Evolutionary conservation across 2,888 invertebrate species (phyloP).

Genomic region (Galeopsomyia nigrocyanea): DNA sequence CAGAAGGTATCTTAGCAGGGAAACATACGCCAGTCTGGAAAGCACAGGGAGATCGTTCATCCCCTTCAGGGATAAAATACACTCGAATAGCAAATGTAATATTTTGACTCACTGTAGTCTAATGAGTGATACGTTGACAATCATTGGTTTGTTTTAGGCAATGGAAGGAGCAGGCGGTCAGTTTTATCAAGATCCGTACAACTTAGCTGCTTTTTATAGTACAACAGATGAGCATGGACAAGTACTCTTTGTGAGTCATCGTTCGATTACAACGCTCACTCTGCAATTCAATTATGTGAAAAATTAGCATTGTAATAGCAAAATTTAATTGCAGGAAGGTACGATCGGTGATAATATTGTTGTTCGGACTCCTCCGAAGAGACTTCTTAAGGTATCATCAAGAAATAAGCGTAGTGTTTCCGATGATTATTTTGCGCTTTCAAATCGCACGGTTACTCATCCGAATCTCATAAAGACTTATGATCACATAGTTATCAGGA

Average conservation of each 20-base stretch:
- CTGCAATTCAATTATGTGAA: not conserved
- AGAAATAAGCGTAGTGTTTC: conserved; percentile 33
- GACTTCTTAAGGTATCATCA: conserved; percentile 37
- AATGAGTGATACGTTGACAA: too few species aligned
- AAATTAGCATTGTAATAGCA: conserved; percentile 15
- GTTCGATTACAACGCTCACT: not conserved
- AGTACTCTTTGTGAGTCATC: conserved; percentile 51
- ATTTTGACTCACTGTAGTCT: too few species aligned
- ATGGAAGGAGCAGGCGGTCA: conserved; percentile 31
- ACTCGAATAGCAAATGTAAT: conserved; percentile 44
- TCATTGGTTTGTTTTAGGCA: conserved; percentile 38
- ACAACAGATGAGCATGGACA: conserved; percentile 41
- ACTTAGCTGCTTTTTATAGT: conserved; percentile 52
- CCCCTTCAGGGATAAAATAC: conserved; percentile 53
- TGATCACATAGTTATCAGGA: conserved; percentile 40
- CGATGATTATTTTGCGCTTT: conserved; percentile 20
- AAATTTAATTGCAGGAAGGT: conserved; percentile 49
- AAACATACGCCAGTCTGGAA: conserved; percentile 58
- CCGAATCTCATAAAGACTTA: conserved; percentile 35
- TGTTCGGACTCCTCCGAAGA: conserved; percentile 52
- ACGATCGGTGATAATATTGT: conserved; percentile 50
- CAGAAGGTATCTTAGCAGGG: conserved; percentile 56
- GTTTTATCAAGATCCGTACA: conserved; percentile 50
- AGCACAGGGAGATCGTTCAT: conserved; percentile 47
- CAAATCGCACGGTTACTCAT: conserved; percentile 37